These are phyloP conservation scores for Bos javanicus DNA, from an alignment of 2,113 vertebrate genomes.

Conservation along the genomic window DNA sequence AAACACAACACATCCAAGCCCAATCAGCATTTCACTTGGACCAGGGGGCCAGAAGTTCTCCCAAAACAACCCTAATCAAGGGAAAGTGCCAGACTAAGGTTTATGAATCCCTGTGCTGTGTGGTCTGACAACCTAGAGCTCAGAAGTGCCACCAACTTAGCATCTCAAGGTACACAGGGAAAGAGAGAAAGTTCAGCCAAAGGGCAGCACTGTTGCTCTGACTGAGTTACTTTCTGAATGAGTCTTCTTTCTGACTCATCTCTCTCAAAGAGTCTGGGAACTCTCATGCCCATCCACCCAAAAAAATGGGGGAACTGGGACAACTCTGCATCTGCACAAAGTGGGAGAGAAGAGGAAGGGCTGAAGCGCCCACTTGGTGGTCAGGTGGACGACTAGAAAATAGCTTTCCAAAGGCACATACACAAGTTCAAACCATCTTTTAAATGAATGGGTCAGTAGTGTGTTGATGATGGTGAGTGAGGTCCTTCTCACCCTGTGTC, in stretches of 20 bases:
- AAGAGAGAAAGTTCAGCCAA: slow-evolving; percentile 74
- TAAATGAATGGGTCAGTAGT: background rate
- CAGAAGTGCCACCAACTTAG: slow-evolving; percentile 72
- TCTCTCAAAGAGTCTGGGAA: slow-evolving; percentile 70
- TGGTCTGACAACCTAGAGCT: slow-evolving; percentile 48
- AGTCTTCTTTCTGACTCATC: slow-evolving; percentile 81
- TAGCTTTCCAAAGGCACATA: background rate
- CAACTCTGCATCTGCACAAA: background rate
- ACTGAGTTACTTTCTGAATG: slow-evolving; percentile 83
- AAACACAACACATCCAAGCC: background rate
- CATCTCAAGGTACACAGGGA: slow-evolving; percentile 68
- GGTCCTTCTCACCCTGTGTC: background rate
- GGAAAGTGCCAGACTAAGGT: slow-evolving; percentile 18
- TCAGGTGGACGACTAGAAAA: background rate
- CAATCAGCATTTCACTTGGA: slow-evolving; percentile 9
- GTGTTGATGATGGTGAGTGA: background rate
- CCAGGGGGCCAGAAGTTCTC: background rate
- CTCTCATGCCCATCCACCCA: slow-evolving; percentile 64
- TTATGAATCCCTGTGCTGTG: background rate
- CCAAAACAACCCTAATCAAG: slow-evolving; percentile 27
- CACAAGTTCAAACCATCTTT: background rate
- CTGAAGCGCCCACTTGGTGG: background rate
- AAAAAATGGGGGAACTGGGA: background rate
- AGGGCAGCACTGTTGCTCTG: slow-evolving; percentile 79
- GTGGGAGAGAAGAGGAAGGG: slow-evolving; percentile 42